Evolutionary conservation across 2,888 invertebrate species (phyloP).

Genomic region (Sphecodes monilicornis): DNA sequence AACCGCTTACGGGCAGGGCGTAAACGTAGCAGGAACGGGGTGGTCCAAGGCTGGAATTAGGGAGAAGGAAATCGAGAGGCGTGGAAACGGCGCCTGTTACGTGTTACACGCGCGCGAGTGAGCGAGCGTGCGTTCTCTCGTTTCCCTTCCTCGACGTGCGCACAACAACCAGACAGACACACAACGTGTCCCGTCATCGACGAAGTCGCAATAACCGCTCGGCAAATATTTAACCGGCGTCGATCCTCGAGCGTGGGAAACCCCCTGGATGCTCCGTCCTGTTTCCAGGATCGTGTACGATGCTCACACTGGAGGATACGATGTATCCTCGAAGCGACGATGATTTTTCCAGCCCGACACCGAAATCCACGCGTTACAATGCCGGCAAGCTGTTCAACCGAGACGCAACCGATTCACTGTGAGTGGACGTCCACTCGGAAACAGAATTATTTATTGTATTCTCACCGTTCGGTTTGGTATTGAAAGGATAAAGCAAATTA

Average conservation of each 20-base stretch:
- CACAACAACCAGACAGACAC: neutral
- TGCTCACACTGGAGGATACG: neutral
- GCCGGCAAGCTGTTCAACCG: no score
- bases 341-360: neutral
- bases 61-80: constrained; percentile 33
- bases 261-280: neutral
- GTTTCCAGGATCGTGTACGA: neutral
- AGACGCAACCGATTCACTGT: no score
- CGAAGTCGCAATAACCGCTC: constrained; percentile 65
- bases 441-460: no score
- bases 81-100: constrained; percentile 24
- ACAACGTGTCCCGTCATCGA: constrained; percentile 52
- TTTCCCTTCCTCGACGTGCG: neutral
- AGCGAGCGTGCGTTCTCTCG: constrained; percentile 14
- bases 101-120: neutral
- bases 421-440: no score
- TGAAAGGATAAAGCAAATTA: no score
- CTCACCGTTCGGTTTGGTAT: no score
- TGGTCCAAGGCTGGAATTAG: constrained; percentile 38
- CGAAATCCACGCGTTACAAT: neutral
- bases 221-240: constrained; percentile 68
- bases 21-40: constrained; percentile 51
- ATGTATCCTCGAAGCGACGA: neutral
- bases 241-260: constrained; percentile 2
- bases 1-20: constrained; percentile 63